Conservation (phyloP, 2,113 vertebrate genomes). For the Elaphurus davidianus region DNA sequence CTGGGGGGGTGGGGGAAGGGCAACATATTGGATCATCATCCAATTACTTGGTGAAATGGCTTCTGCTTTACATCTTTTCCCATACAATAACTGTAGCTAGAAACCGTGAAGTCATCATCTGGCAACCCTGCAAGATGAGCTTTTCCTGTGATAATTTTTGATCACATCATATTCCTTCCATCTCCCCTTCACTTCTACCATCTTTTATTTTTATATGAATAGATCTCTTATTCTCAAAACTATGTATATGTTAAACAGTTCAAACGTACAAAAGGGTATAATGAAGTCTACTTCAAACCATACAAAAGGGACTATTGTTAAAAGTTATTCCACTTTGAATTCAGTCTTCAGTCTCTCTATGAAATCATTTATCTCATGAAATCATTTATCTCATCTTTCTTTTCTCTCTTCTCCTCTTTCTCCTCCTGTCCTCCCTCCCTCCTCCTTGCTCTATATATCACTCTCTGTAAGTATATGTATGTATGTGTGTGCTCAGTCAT, state of each 20-base stretch:
- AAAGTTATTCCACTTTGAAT: background rate
- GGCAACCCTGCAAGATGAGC: background rate
- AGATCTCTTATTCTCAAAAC: background rate
- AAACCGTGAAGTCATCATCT: constrained; percentile 40
- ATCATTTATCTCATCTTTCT: background rate
- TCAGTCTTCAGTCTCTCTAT: background rate
- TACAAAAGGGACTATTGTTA: background rate
- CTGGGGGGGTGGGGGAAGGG: background rate
- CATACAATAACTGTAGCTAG: background rate
- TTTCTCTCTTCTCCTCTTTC: background rate
- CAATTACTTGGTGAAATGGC: background rate
- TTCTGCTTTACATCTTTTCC: background rate
- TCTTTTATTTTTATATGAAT: background rate
- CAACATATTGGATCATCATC: constrained; percentile 4
- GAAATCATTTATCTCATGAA: background rate
- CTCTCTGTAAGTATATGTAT: background rate
- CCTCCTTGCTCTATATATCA: background rate
- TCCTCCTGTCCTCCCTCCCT: background rate
- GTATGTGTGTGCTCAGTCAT: background rate
- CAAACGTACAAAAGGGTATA: background rate
- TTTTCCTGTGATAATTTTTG: constrained; percentile 33
- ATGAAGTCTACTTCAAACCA: background rate
- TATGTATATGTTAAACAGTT: background rate
- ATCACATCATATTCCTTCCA: constrained; percentile 8
- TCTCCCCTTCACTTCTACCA: background rate